phyloP scores from a whole-genome alignment of 92 coral and sea anemone genomes.

The Phenganax stokvisi region DNA sequence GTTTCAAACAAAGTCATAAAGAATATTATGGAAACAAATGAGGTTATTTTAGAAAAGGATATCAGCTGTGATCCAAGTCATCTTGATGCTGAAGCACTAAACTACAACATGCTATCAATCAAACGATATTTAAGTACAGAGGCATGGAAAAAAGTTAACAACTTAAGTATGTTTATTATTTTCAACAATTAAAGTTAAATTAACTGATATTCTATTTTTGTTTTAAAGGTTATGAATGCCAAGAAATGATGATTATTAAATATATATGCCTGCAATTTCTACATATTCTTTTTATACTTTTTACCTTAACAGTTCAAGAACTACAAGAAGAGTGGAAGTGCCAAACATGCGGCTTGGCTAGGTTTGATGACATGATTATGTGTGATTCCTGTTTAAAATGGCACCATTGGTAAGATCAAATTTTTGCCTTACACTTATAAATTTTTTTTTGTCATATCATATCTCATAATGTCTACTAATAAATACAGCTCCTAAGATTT shows the following conservation, averaged over 20 bases:
- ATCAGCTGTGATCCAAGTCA: conserved; percentile 1
- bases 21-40: not conserved
- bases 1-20: conserved; percentile 16
- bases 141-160: not conserved
- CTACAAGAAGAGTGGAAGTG: conserved; percentile 25
- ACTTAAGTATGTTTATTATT: not conserved
- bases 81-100: conserved; percentile 3
- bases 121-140: not conserved
- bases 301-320: not conserved
- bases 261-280: no score
- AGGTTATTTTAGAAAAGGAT: not conserved
- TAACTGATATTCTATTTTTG: not conserved
- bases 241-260: no score
- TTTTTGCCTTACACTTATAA: not conserved
- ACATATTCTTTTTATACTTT: not conserved
- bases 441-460: no score
- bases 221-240: not conserved
- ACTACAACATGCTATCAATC: not conserved
- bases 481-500: no score
- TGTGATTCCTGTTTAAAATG: conserved; percentile 17
- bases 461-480: no score
- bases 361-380: not conserved
- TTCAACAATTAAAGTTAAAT: not conserved
- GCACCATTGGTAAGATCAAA: conserved; percentile 21
- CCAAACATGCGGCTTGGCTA: conserved; percentile 6